Evolutionary conservation across 2,113 vertebrate genomes (phyloP), one percentile per base, ranked within the genome.

Genomic region (Podarcis cretensis): DNA sequence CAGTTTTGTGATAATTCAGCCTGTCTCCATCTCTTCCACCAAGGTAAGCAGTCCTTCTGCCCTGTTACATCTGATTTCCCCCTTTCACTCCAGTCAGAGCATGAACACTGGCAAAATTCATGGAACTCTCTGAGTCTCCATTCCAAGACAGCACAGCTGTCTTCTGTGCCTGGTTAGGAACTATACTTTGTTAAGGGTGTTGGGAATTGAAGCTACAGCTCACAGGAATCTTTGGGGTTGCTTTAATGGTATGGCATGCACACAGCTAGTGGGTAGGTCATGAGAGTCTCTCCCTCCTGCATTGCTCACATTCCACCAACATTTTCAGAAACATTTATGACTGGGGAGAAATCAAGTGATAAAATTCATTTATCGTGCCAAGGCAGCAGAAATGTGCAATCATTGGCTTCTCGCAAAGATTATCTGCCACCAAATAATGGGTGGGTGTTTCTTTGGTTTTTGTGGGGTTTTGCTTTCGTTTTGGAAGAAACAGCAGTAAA

Each of bases 361-460:
- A 92, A 94, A 54, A 94, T 84, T 87, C 90, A 94, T 85, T 83
- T 76, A 76, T 32, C 82, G 87, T 91, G 69, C 80, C 85, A 0
- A 2, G 92, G 82, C 5, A 3, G 80, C 90, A 91, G 65, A 89
- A 90, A 78, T 79, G 54, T 86, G 83, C 30, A 84, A 83, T 89
- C 81, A 37, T 93, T 94, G 92, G 84, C 90, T 91, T 88, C 90
- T 91, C 65, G 87, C 32, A 88, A 81, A 54, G 81, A 92, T 59
- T 54, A 90, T 79, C 80, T 92, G 83, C 74, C 87, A 89, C n/a
- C 35, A 73, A 95, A 93, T 90, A 90, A 63, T 63, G 59, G 16
- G 13, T 20, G 59, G 59, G 16, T 63, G 59, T 25, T n/a, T 69
- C 23, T 30, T 71, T 35, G 27, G 30, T 32, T 14, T 73, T 13